Evolutionary conservation across 2,888 invertebrate species (phyloP), one percentile per base, ranked within the genome.

Genomic region (Mactromeris polynyma): DNA sequence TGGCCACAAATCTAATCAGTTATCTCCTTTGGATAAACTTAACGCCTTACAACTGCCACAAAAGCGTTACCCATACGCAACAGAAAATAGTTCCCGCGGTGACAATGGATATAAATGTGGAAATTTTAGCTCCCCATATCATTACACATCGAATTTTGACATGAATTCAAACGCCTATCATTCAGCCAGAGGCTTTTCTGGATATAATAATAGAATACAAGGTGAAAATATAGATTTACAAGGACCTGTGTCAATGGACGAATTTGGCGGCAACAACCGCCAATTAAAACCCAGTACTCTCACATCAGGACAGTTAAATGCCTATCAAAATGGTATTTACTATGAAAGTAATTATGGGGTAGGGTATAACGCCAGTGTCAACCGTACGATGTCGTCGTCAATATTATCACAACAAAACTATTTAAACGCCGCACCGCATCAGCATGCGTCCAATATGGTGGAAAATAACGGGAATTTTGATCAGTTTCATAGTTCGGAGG

Each of bases 301-400:
- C 88, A 86, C 88, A 58, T 78, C 85, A 77, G 89, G 88, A 80
- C 92, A 90, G 86, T 87, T 92, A 86, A 92, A 88, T 78, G 81
- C 85, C 82, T 90, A 88, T 89, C 92, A 90, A 85, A 90, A 86
- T 85, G 86, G 92, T 87, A 77, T 89, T 90, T 92, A 92, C 88
- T 90, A 93, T 89, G 92, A 93, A 87, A 90, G 91, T 93, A 93
- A 94, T 93, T 94, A 94, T 87, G 91, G 92, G 87, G 87, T 92
- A 64, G 91, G 92, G 79, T 94, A 93, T 90, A 90, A 91, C 64
- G 80, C 89, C 51, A 86, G 90, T 91, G 93, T 93, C 93, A 94
- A 93, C 91, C 92, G 93, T 77, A 91, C 93, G 91, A 93, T 92
- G 90, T 85, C 92, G 73, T 90, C 93, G 38, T 40, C 88, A 77